Percentiles rank a stretch among this genome's conserved stretches.
phyloP scores from a whole-genome alignment of 2,888 invertebrate species.

The Tortrix viridana region DNA sequence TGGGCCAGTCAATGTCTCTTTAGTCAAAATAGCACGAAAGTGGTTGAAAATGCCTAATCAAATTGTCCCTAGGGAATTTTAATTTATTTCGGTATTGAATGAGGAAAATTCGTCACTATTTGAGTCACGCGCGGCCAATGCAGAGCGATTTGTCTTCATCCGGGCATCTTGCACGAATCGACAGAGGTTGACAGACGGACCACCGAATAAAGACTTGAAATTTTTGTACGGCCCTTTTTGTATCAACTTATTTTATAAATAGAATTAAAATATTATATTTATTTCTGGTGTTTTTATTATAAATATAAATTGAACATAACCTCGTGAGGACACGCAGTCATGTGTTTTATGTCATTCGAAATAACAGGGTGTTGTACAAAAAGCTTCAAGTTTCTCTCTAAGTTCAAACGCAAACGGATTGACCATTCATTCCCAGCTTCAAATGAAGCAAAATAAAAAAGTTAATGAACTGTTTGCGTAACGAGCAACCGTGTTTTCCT shows the following conservation, averaged over 20 bases:
- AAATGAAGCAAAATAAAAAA: conserved; percentile 4
- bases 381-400: too few relatives aligned
- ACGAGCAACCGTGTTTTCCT: background rate
- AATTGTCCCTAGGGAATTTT: conserved; percentile 33
- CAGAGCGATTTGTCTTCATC: conserved; percentile 45
- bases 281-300: too few relatives aligned
- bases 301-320: too few relatives aligned
- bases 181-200: background rate
- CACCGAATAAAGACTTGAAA: too few relatives aligned
- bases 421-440: background rate
- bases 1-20: too few relatives aligned
- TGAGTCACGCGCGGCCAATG: conserved; percentile 42
- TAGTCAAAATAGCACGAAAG: too few relatives aligned
- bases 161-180: conserved; percentile 33
- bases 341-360: too few relatives aligned
- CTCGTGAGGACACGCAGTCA: too few relatives aligned
- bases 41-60: conserved; percentile 23
- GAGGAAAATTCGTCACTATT: conserved; percentile 41
- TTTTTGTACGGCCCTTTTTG: conserved; percentile 1
- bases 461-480: conserved; percentile 5
- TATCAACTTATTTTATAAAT: background rate
- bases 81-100: conserved; percentile 33
- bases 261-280: too few relatives aligned
- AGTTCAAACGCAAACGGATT: too few relatives aligned
- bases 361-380: too few relatives aligned